phyloP scores from a whole-genome alignment of 2,797 vertebrate genomes.

The Sebastes itinus region DNA sequence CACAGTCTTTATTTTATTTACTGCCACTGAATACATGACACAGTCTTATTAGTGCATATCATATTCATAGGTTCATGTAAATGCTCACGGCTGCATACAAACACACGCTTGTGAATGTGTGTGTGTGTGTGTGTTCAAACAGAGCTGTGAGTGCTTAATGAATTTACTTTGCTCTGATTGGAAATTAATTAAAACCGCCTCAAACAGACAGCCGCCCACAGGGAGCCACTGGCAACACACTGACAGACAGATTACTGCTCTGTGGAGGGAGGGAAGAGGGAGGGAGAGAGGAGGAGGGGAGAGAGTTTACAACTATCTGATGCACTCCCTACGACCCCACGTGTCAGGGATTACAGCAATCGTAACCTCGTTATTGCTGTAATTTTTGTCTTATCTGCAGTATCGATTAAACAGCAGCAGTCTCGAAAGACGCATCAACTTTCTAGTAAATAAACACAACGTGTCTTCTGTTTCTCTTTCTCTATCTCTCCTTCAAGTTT shows the following conservation, averaged over 20 bases:
- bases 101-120: not conserved
- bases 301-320: slow-evolving; percentile 39
- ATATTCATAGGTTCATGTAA: slow-evolving; percentile 23
- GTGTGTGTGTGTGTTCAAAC: slow-evolving; percentile 67
- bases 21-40: not conserved
- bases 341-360: slow-evolving; percentile 19
- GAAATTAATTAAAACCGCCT: slow-evolving; percentile 86
- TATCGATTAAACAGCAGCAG: not conserved
- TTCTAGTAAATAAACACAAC: too few species aligned
- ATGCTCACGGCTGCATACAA: slow-evolving; percentile 25
- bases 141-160: slow-evolving; percentile 76
- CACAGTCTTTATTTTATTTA: not conserved
- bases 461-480: too few species aligned
- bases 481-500: not conserved
- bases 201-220: slow-evolving; percentile 81
- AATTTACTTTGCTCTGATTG: slow-evolving; percentile 87
- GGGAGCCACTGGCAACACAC: slow-evolving; percentile 80
- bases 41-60: slow-evolving; percentile 28
- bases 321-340: slow-evolving; percentile 26
- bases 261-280: not conserved
- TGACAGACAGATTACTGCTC: slow-evolving; percentile 70
- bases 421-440: not conserved
- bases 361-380: not conserved
- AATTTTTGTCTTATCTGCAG: not conserved
- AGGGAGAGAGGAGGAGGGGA: not conserved